phyloP scores from a whole-genome alignment of 2,888 invertebrate genomes.

The Acronicta psi region DNA sequence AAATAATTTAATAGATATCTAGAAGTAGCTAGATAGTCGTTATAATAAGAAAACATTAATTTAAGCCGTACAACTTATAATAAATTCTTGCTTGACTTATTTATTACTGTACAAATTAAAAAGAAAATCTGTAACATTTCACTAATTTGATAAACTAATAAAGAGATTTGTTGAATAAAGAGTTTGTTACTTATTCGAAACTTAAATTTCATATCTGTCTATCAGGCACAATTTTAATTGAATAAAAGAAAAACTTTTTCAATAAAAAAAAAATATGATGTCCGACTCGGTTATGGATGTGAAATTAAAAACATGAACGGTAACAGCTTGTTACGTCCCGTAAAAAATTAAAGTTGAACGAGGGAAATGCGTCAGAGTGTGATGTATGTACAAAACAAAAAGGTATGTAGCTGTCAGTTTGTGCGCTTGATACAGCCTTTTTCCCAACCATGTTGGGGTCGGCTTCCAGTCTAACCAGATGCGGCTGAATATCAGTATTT shows the following conservation, averaged over 20 bases:
- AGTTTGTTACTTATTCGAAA: conserved; percentile 6
- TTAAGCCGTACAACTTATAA: neutral
- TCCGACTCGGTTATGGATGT: conserved; percentile 19
- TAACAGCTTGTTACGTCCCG: conserved; percentile 23
- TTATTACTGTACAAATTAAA: neutral
- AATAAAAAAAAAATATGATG: conserved; percentile 28
- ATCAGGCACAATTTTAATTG: conserved; percentile 16
- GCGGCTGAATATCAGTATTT: too few species aligned
- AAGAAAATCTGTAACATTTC: neutral
- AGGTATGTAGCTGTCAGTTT: neutral
- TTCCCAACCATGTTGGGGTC: too few species aligned
- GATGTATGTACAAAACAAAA: conserved; percentile 10
- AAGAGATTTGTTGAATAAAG: conserved; percentile 29
- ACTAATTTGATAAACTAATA: conserved; percentile 16
- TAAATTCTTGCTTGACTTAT: neutral
- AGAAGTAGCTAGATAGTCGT: too few species aligned
- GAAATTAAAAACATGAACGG: conserved; percentile 42
- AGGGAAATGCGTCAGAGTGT: conserved; percentile 31
- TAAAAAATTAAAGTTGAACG: conserved; percentile 44
- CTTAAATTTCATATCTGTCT: neutral
- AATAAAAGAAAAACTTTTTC: conserved; percentile 35
- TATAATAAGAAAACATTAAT: too few species aligned
- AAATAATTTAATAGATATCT: too few species aligned
- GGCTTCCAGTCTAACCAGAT: too few species aligned
- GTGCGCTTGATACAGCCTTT: too few species aligned